These are phyloP conservation scores for Sapayoa aenigma DNA, from an alignment of 2,113 vertebrate species.

Conservation along the genomic window DNA sequence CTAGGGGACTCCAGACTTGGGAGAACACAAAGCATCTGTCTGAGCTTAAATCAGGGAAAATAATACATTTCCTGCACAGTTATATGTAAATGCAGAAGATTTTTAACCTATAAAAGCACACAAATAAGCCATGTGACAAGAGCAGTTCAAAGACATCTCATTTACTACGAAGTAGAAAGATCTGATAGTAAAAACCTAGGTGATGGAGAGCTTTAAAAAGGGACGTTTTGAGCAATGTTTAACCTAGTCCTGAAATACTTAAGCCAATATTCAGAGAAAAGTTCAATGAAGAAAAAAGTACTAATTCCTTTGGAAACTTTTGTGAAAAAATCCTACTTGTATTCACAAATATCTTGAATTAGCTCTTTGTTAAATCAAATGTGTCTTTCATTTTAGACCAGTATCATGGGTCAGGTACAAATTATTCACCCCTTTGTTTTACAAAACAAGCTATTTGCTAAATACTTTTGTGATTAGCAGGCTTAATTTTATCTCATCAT, in stretches of 20 bases:
- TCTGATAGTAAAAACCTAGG: neutral
- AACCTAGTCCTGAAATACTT: neutral
- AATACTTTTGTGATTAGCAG: neutral
- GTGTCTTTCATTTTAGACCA: neutral
- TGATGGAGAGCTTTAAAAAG: neutral
- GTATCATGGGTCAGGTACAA: neutral
- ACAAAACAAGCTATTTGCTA: neutral
- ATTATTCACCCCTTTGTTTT: neutral
- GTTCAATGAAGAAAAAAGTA: neutral
- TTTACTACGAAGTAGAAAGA: conserved; percentile 15
- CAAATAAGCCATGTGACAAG: neutral
- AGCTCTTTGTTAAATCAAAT: neutral
- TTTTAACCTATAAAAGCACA: conserved; percentile 17
- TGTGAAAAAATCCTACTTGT: neutral
- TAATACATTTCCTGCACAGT: neutral
- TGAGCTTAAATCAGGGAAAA: conserved; percentile 17
- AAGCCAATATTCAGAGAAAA: neutral
- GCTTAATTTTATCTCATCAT: neutral
- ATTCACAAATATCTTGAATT: neutral
- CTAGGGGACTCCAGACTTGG: neutral
- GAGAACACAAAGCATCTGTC: neutral
- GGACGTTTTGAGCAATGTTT: neutral
- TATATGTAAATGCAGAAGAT: neutral
- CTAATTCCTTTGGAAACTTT: neutral
- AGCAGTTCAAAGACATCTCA: neutral